Percentiles rank a stretch among this genome's conserved stretches.
Evolutionary conservation across 2,888 invertebrate species (phyloP).

Genomic region (Netelia virgata): DNA sequence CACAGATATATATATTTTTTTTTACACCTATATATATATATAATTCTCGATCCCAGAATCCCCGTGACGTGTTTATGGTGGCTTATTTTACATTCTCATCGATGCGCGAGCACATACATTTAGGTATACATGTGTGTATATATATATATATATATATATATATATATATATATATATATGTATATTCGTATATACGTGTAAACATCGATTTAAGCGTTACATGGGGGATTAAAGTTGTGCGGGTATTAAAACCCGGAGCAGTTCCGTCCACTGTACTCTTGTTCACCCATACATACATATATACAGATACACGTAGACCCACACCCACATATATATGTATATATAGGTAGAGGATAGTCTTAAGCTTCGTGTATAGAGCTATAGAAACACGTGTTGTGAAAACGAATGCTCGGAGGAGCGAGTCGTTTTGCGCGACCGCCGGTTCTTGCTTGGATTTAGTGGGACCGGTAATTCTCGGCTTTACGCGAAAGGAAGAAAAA

Average conservation of each 20-base stretch:
- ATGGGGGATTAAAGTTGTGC: conserved; percentile 44
- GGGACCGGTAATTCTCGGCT: conserved; percentile 48
- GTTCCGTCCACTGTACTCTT: conserved; percentile 26
- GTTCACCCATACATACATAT: not conserved
- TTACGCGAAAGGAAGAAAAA: conserved; percentile 25
- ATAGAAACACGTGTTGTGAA: conserved; percentile 44
- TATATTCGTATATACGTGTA: not conserved
- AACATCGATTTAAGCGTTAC: conserved; percentile 20
- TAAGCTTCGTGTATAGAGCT: conserved; percentile 49
- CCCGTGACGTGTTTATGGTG: conserved; percentile 10
- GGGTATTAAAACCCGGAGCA: conserved; percentile 36
- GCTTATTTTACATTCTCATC: conserved; percentile 17
- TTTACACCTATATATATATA: not conserved
- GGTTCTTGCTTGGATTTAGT: conserved; percentile 49
- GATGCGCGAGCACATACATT: not conserved
- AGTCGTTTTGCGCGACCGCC: conserved; percentile 24
- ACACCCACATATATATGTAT: not conserved
- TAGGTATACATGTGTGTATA: not conserved
- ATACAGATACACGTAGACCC: not conserved
- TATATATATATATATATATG: too few species aligned
- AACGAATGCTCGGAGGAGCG: conserved; percentile 18
- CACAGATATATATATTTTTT: too few species aligned
- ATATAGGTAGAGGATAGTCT: not conserved
- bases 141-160: too few species aligned
- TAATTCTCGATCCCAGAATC: not conserved